phyloP scores from a whole-genome alignment of 2,797 vertebrate species.

The Emys orbicularis region DNA sequence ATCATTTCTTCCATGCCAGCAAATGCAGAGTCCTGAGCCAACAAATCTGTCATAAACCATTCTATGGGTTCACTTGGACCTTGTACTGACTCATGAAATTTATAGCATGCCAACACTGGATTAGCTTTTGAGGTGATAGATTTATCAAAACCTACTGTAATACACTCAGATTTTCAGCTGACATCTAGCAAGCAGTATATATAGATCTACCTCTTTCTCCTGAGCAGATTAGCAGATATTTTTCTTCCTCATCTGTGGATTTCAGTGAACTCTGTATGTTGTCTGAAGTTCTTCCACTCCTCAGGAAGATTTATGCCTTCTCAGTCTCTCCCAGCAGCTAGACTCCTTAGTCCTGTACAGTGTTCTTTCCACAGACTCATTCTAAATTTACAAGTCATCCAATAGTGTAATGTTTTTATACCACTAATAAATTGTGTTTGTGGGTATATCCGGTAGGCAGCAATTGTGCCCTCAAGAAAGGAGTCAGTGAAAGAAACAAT shows the following conservation, averaged over 20 bases:
- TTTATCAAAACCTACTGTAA: not conserved
- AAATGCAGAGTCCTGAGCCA: slow-evolving; percentile 31
- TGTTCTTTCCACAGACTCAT: not conserved
- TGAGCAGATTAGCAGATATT: slow-evolving; percentile 23
- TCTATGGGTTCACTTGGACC: slow-evolving; percentile 19
- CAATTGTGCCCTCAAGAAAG: slow-evolving; percentile 38
- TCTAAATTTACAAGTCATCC: not conserved
- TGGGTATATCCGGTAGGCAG: slow-evolving; percentile 38
- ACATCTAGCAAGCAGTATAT: not conserved
- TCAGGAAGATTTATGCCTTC: slow-evolving; percentile 30
- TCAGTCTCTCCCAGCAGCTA: not conserved
- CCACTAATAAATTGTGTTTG: slow-evolving; percentile 48
- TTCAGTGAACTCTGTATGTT: not conserved
- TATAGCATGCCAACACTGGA: not conserved
- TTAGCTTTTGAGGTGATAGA: slow-evolving; percentile 27
- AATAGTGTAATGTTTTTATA: slow-evolving; percentile 15
- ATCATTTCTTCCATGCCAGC: slow-evolving; percentile 29
- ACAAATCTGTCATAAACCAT: slow-evolving; percentile 28
- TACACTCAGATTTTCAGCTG: not conserved
- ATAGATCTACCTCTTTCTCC: not conserved
- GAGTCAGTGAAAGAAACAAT: slow-evolving; percentile 1
- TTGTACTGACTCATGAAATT: not conserved
- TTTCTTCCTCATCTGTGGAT: not conserved
- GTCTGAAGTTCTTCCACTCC: not conserved
- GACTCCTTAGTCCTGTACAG: not conserved